Conservation (phyloP, 2,888 invertebrate genomes). For the Sicus ferrugineus region DNA sequence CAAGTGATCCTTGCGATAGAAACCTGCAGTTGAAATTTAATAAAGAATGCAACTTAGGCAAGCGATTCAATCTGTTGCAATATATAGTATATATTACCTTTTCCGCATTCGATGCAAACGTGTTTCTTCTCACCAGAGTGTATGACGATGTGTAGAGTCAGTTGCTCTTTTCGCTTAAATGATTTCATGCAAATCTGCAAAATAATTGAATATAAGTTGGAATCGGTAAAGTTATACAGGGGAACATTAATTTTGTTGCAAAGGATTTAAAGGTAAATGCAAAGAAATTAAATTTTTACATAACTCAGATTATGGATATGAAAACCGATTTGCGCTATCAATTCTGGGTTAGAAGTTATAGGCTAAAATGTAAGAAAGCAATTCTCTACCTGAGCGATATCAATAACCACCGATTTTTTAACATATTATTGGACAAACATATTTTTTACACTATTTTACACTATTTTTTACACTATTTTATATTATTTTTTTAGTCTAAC, state of each 20-base stretch:
- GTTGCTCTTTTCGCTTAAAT: conserved; percentile 88
- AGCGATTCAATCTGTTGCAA: background rate
- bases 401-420: too few relatives aligned
- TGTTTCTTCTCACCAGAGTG: conserved; percentile 90
- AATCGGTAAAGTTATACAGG: background rate
- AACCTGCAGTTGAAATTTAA: conserved; percentile 68
- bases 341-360: background rate
- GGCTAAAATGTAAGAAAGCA: too few relatives aligned
- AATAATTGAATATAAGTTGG: conserved; percentile 11
- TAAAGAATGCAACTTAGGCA: background rate
- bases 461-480: too few relatives aligned
- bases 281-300: background rate
- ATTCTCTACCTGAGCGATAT: too few relatives aligned
- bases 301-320: background rate
- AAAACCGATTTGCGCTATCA: background rate
- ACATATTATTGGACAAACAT: too few relatives aligned
- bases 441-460: too few relatives aligned
- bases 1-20: conserved; percentile 87
- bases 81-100: conserved; percentile 67
- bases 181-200: conserved; percentile 79
- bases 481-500: too few relatives aligned
- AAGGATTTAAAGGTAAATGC: too few relatives aligned
- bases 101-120: conserved; percentile 86
- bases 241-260: background rate
- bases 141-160: conserved; percentile 87